Percentiles rank a stretch among this genome's conserved stretches.
Conservation (phyloP, 2,113 vertebrate genomes). For the Crotophaga sulcirostris region DNA sequence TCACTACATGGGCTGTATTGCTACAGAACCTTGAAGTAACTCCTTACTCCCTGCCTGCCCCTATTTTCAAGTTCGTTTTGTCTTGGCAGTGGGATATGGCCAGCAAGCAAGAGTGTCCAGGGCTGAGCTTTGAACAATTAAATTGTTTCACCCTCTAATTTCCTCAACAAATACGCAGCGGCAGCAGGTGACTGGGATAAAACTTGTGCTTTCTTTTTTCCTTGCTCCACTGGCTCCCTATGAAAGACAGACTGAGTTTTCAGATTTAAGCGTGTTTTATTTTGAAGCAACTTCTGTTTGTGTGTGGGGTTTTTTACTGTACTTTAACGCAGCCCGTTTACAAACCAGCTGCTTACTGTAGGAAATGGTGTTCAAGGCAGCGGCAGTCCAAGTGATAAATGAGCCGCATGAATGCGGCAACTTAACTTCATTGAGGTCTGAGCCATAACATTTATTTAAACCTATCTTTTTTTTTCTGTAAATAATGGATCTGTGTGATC, state of each 20-base stretch:
- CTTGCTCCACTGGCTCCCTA: neutral
- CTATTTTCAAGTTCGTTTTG: neutral
- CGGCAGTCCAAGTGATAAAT: slow-evolving; percentile 18
- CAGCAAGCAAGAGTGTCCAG: neutral
- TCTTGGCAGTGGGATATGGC: neutral
- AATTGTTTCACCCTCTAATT: neutral
- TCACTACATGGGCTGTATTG: accelerated
- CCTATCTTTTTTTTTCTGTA: neutral
- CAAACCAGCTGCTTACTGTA: slow-evolving; percentile 39
- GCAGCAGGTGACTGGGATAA: neutral
- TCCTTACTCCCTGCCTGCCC: neutral
- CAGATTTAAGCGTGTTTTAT: neutral
- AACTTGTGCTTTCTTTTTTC: neutral
- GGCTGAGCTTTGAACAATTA: neutral
- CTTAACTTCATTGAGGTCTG: slow-evolving; percentile 26
- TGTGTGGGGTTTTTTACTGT: neutral
- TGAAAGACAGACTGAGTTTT: neutral
- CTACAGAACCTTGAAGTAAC: neutral
- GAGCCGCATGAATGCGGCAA: neutral
- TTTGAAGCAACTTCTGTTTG: neutral
- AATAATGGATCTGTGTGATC: slow-evolving; percentile 29
- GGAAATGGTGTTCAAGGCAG: neutral
- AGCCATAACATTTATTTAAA: slow-evolving; percentile 41
- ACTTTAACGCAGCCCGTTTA: neutral
- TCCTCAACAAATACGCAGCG: neutral